Evolutionary conservation across 2,797 vertebrate genomes (phyloP).

Genomic region (Danio kyathit): DNA sequence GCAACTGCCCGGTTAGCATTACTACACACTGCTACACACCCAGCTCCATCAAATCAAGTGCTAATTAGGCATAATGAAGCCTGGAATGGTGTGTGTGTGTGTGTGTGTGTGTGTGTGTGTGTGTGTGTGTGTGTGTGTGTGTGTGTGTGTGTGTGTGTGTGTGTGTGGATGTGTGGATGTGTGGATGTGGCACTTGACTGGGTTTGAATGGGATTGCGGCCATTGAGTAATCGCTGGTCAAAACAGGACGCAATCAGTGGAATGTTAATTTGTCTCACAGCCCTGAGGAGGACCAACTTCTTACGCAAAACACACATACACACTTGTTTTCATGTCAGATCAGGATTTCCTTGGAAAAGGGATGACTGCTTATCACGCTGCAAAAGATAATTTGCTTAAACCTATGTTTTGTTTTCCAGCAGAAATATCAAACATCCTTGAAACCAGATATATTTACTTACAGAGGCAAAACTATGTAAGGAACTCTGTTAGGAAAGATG

Average conservation of each 20-base stretch:
- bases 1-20: constrained; percentile 90
- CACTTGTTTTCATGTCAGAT: constrained; percentile 7
- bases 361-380: not conserved
- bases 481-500: not conserved
- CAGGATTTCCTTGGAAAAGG: not conserved
- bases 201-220: constrained; percentile 31
- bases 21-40: constrained; percentile 38
- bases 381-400: not conserved
- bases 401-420: not conserved
- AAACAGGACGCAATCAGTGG: constrained; percentile 38
- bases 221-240: constrained; percentile 44
- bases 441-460: constrained; percentile 13
- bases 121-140: constrained; percentile 28
- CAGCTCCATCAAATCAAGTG: constrained; percentile 16
- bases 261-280: constrained; percentile 48
- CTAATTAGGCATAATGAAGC: constrained; percentile 50
- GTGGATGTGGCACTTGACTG: constrained; percentile 10
- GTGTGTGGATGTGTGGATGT: constrained; percentile 10
- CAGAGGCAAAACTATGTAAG: not conserved
- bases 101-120: constrained; percentile 24
- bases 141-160: constrained; percentile 15
- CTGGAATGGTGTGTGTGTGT: constrained; percentile 6
- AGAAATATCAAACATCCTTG: constrained; percentile 9
- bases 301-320: constrained; percentile 19
- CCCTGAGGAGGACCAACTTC: constrained; percentile 25